phyloP scores from a whole-genome alignment of 92 coral and sea anemone genomes.

The Epizoanthus stellaris region DNA sequence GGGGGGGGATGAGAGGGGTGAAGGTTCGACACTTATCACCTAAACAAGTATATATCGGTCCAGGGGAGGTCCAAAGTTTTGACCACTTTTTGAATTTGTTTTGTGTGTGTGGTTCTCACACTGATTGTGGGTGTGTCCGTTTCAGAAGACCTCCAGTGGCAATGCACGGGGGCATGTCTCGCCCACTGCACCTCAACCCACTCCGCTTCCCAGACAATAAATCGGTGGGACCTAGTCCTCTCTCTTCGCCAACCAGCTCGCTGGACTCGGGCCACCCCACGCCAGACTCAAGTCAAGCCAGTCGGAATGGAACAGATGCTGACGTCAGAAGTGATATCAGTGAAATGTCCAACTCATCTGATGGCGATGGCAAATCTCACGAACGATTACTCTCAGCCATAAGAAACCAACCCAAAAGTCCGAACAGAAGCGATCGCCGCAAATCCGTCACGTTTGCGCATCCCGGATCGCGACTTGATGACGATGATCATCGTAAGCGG shows the following conservation, averaged over 20 bases:
- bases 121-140: neutral
- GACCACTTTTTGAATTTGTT: no score
- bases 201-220: constrained; percentile 66
- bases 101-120: neutral
- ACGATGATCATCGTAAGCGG: constrained; percentile 73
- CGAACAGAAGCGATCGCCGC: constrained; percentile 65
- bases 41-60: no score
- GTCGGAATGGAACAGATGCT: constrained; percentile 74
- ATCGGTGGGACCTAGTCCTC: constrained; percentile 77
- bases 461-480: constrained; percentile 59
- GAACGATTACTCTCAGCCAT: constrained; percentile 64
- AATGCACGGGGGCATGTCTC: constrained; percentile 67
- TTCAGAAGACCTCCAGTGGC: constrained; percentile 66
- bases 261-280: constrained; percentile 93
- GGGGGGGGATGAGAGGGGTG: no score
- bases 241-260: constrained; percentile 86
- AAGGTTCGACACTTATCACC: no score
- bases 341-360: constrained; percentile 80
- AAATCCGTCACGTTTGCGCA: constrained; percentile 60
- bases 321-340: constrained; percentile 86
- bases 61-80: no score
- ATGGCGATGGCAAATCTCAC: constrained; percentile 62
- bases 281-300: constrained; percentile 82
- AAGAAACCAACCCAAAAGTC: constrained; percentile 59
- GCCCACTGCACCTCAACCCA: constrained; percentile 73